These are phyloP conservation scores for Pseudoatta argentina DNA, from an alignment of 1,140 invertebrate species.

Conservation along the genomic window DNA sequence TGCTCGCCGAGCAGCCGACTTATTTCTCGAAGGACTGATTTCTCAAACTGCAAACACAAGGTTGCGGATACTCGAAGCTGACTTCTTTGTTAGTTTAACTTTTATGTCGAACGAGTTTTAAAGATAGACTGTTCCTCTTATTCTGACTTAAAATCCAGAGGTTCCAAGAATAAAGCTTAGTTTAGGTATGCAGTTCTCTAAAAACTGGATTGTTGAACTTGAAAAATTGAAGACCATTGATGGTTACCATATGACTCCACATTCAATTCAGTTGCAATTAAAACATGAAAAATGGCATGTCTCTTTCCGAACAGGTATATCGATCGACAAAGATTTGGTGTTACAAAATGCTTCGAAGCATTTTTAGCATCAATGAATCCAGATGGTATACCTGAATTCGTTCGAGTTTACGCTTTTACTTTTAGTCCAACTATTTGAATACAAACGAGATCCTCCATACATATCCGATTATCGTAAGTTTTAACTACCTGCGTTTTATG, in stretches of 20 bases:
- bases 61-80: not conserved
- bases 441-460: not conserved
- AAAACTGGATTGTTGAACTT: no score
- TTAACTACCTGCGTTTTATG: not conserved
- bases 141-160: not conserved
- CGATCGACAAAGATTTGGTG: not conserved
- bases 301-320: not conserved
- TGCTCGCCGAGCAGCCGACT: not conserved
- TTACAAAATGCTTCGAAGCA: no score
- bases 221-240: no score
- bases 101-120: not conserved
- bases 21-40: conserved; percentile 36
- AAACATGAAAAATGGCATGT: not conserved
- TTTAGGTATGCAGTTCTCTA: no score
- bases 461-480: not conserved
- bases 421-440: no score
- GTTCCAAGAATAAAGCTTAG: not conserved
- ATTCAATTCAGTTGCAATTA: not conserved
- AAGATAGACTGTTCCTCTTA: not conserved
- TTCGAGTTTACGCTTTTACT: not conserved
- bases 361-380: no score
- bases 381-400: no score
- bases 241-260: no score
- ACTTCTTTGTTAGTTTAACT: not conserved
- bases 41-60: not conserved